phyloP scores from a whole-genome alignment of 2,888 invertebrate genomes.

The Pterostichus niger region DNA sequence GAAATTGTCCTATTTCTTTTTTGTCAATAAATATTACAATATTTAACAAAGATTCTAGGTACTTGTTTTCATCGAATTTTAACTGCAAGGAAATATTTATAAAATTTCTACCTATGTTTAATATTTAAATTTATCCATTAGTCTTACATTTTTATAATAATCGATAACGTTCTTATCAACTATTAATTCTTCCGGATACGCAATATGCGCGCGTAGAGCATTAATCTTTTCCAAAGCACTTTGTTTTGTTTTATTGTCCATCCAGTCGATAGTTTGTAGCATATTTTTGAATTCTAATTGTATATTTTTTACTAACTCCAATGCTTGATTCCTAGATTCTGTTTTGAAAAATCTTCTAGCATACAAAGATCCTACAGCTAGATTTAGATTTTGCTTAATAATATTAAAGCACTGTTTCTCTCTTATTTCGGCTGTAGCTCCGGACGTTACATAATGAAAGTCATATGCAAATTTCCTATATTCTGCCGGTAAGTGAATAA shows the following conservation, averaged over 20 bases:
- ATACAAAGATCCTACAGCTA: slow-evolving; percentile 87
- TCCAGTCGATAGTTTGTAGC: slow-evolving; percentile 88
- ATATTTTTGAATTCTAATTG: slow-evolving; percentile 88
- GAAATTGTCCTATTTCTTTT: slow-evolving; percentile 86
- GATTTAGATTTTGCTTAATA: slow-evolving; percentile 78
- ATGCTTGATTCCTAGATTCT: slow-evolving; percentile 86
- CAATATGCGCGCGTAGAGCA: slow-evolving; percentile 89
- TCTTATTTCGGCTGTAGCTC: slow-evolving; percentile 5
- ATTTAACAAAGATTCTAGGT: slow-evolving; percentile 88
- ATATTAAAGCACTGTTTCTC: not conserved
- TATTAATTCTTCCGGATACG: slow-evolving; percentile 90
- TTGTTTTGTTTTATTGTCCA: slow-evolving; percentile 88
- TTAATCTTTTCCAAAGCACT: slow-evolving; percentile 86
- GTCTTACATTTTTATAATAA: slow-evolving; percentile 83
- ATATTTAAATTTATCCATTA: slow-evolving; percentile 68
- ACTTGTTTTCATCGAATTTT: slow-evolving; percentile 84
- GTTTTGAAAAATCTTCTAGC: slow-evolving; percentile 89
- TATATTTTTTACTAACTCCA: slow-evolving; percentile 90
- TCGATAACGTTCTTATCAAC: slow-evolving; percentile 86
- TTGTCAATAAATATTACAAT: slow-evolving; percentile 89
- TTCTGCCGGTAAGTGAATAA: not conserved
- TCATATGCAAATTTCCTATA: not conserved
- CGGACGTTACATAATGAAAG: not conserved
- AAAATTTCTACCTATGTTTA: not conserved
- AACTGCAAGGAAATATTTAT: too few species aligned